Conservation (phyloP, 1,140 invertebrate species). For the Calycopis cecrops region DNA sequence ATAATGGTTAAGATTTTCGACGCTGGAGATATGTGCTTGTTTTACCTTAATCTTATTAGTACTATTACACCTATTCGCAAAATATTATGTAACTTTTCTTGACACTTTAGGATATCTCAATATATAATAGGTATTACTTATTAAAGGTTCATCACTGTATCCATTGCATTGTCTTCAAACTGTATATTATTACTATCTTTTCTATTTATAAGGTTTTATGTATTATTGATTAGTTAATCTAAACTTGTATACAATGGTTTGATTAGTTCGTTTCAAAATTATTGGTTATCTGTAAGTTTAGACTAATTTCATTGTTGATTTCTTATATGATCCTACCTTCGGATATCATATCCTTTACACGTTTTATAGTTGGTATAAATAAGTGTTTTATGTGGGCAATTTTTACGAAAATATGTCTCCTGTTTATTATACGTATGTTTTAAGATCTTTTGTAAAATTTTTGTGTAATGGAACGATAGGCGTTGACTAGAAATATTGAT, state of each 20-base stretch:
- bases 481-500: slow-evolving; percentile 11
- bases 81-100: slow-evolving; percentile 7
- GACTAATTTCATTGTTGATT: slow-evolving; percentile 15
- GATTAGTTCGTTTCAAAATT: slow-evolving; percentile 12
- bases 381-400: slow-evolving; percentile 64
- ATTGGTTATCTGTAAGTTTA: slow-evolving; percentile 12
- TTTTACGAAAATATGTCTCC: slow-evolving; percentile 71
- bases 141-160: neutral
- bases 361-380: slow-evolving; percentile 15
- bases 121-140: neutral
- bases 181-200: no score
- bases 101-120: neutral
- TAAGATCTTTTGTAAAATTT: slow-evolving; percentile 22
- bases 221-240: slow-evolving; percentile 1
- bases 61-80: slow-evolving; percentile 13
- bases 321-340: slow-evolving; percentile 1
- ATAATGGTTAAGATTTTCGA: slow-evolving; percentile 13
- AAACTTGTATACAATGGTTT: neutral
- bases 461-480: slow-evolving; percentile 14
- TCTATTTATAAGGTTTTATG: neutral
- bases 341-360: slow-evolving; percentile 6
- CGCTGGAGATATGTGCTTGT: slow-evolving; percentile 20
- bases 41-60: slow-evolving; percentile 14
- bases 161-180: no score
- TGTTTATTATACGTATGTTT: slow-evolving; percentile 33